A percentile compares a stretch with the other conserved stretches of the same genome.
These are phyloP conservation scores for Lathronympha strigana DNA, from an alignment of 2,888 invertebrate species.

Conservation along the genomic window DNA sequence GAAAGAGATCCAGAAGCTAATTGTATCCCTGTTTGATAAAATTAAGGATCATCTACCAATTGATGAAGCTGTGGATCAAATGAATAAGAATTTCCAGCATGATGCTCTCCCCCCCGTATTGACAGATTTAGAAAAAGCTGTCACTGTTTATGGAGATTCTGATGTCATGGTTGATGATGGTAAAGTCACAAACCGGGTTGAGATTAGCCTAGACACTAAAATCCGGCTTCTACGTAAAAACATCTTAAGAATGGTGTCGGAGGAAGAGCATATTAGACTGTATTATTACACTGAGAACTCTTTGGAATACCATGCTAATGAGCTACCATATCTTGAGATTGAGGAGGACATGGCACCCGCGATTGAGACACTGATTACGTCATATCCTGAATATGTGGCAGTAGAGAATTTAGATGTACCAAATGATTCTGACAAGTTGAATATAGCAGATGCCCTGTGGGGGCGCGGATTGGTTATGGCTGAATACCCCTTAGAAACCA, in stretches of 20 bases:
- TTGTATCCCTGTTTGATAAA: conserved; percentile 83
- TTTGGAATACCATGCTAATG: conserved; percentile 92
- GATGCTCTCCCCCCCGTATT: conserved; percentile 94
- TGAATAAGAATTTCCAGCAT: conserved; percentile 93
- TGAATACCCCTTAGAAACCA: conserved; percentile 82
- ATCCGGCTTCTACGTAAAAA: conserved; percentile 84
- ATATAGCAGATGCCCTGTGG: conserved; percentile 89
- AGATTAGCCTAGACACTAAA: conserved; percentile 86
- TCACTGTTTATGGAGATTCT: conserved; percentile 89
- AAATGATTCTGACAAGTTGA: conserved; percentile 86
- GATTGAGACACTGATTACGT: conserved; percentile 87
- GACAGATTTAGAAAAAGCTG: conserved; percentile 85
- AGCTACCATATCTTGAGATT: conserved; percentile 88
- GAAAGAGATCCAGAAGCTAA: conserved; percentile 77
- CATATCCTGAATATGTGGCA: conserved; percentile 90
- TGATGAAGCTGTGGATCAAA: conserved; percentile 93
- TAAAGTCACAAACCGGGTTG: conserved; percentile 85
- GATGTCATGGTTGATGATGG: conserved; percentile 87
- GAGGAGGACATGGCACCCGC: conserved; percentile 87
- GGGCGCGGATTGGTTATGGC: conserved; percentile 92
- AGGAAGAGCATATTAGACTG: conserved; percentile 85
- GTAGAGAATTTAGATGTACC: conserved; percentile 89
- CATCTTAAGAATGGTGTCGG: conserved; percentile 86
- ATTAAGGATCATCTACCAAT: conserved; percentile 85
- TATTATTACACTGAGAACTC: conserved; percentile 95